phyloP scores from a whole-genome alignment of 2,797 vertebrate species.

The Sebastes vulpes region DNA sequence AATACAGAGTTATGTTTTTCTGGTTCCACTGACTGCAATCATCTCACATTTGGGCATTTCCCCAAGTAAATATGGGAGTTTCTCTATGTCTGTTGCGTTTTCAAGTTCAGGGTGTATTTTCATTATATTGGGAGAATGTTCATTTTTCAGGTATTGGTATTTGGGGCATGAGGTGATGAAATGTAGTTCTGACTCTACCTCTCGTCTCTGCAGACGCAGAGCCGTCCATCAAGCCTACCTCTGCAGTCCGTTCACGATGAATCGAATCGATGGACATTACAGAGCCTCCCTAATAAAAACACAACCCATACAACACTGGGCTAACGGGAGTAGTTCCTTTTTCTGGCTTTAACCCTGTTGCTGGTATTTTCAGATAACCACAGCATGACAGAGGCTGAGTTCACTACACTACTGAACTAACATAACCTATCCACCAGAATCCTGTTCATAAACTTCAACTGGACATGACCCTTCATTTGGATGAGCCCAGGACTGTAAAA shows the following conservation, averaged over 20 bases:
- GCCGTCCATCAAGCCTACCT: neutral
- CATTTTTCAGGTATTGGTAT: neutral
- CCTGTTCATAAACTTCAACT: constrained; percentile 6
- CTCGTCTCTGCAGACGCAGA: neutral
- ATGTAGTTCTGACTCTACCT: neutral
- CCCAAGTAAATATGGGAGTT: neutral
- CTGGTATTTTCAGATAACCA: constrained; percentile 20
- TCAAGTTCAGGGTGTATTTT: neutral
- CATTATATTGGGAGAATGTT: neutral
- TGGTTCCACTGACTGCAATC: neutral
- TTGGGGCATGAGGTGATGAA: neutral
- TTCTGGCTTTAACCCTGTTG: neutral
- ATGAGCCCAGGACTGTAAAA: constrained; percentile 8
- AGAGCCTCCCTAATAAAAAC: neutral
- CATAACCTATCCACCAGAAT: neutral
- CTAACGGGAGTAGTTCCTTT: neutral
- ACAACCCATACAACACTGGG: neutral
- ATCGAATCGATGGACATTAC: neutral
- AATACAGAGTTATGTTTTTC: neutral
- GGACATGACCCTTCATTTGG: constrained; percentile 7
- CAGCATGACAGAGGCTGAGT: neutral
- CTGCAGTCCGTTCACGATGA: neutral
- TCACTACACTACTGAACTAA: neutral
- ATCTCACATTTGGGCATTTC: neutral
- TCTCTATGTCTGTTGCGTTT: no score